Percentiles rank a stretch among this genome's conserved stretches.
These are phyloP conservation scores for Eunapius fragilis DNA, from an alignment of 37 sponge, comb jelly and placozoan species.

Conservation along the genomic window DNA sequence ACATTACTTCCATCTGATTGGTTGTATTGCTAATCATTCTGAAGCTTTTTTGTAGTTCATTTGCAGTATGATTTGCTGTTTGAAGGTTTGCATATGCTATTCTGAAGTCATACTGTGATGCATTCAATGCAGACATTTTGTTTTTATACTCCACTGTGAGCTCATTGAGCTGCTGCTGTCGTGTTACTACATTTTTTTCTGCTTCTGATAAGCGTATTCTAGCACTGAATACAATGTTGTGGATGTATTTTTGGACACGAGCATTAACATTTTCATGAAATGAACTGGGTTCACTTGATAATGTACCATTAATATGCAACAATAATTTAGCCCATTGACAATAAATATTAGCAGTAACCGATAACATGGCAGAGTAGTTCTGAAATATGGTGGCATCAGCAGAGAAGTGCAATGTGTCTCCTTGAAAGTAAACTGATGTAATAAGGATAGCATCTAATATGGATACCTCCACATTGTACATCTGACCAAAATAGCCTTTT, in stretches of 20 bases:
- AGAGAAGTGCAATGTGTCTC: neutral
- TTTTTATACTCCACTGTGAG: neutral
- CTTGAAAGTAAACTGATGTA: neutral
- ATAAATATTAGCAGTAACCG: neutral
- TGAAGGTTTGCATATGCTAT: neutral
- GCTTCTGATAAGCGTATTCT: neutral
- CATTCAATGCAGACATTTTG: neutral
- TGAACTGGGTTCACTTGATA: neutral
- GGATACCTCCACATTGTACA: neutral
- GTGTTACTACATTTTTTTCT: neutral
- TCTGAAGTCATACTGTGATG: neutral
- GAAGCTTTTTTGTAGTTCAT: neutral
- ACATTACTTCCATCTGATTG: neutral
- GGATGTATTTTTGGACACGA: neutral
- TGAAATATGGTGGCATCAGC: neutral
- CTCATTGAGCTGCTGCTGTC: neutral
- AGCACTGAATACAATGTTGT: neutral
- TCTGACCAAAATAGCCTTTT: neutral
- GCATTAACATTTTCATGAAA: neutral
- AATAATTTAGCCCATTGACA: neutral
- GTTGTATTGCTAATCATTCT: neutral
- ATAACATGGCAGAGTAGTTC: neutral
- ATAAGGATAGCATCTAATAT: neutral
- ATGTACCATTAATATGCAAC: neutral
- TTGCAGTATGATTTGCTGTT: neutral